These are phyloP conservation scores for Lates japonicus DNA, from an alignment of 2,797 vertebrate genomes.

Conservation along the genomic window DNA sequence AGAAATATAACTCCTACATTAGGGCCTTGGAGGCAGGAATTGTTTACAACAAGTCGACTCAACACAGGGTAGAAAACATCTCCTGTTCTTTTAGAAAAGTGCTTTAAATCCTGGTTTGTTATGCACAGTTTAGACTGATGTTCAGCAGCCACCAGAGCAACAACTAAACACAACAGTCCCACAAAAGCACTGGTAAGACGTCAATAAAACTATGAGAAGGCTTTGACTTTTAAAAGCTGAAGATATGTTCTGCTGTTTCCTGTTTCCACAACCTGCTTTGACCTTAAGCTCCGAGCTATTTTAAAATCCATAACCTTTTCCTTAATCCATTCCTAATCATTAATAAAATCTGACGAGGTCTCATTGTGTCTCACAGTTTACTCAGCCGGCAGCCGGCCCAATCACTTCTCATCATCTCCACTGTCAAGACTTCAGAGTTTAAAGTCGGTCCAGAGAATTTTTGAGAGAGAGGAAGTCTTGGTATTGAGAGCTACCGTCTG, in stretches of 20 bases:
- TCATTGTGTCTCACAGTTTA: neutral
- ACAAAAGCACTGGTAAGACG: too few relatives aligned
- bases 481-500: conserved; percentile 57
- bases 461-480: neutral
- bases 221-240: too few relatives aligned
- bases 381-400: neutral
- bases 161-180: too few relatives aligned
- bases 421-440: neutral
- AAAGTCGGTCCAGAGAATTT: neutral
- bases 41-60: neutral
- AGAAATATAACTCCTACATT: neutral
- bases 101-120: neutral
- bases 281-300: neutral
- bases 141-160: too few relatives aligned
- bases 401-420: neutral
- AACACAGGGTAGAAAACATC: neutral
- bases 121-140: too few relatives aligned
- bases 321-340: neutral
- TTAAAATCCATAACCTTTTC: neutral
- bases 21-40: too few relatives aligned
- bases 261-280: too few relatives aligned
- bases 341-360: neutral
- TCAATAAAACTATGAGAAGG: too few relatives aligned
- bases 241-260: too few relatives aligned
- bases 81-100: neutral